Base-by-base conservation (phyloP, 2,888 invertebrate species). In the Aelia acuminata region DNA sequence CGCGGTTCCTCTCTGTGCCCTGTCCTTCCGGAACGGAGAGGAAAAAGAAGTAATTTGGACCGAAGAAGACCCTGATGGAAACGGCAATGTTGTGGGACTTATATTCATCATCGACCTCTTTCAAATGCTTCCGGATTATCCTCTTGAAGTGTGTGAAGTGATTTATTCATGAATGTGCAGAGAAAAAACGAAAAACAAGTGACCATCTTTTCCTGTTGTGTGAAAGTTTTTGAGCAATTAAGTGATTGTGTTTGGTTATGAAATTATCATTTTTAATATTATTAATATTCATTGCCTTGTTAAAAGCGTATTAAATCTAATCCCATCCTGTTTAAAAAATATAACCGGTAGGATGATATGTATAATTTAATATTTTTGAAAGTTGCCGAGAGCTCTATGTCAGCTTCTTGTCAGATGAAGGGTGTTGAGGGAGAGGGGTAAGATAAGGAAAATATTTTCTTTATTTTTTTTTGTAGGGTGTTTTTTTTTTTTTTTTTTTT, bases 101-200 rank as follows among this genome's bases (percentile, higher is more conserved):
- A 70, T 70, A 70, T 70, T 70, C 63, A 70, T 31, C 26, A 53
- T 15, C 57, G 8, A n/a, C n/a, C n/a, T n/a, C n/a, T 15, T 26
- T 15, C 4, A 11, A 26, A 26, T 57, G 31, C 18, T 35, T 5
- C 18, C 63, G 63, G 63, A 70, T 35, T 35, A 70, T 35, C 63
- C 63, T 31, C 63, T 35, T 18, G 31, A 35, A n/a, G 31, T 35
- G 63, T 70, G 63, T 70, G 31, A 35, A 70, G 63, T 70, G 63
- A 35, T 70, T 70, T 70, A 70, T 70, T 70, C 63, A 70, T 70
- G 26, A 70, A 4, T 70, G 35, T 70, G 63, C 57, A 26, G 49
- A 15, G 15, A 49, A 53, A 31, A 63, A 57, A n/a, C n/a, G 15
- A 53, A 31, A 63, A 63, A 63, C 0, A 31, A 31, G 26, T 63